Percentiles rank a stretch among this genome's conserved stretches.
Conservation (phyloP, 2,888 invertebrate species). For the Heliconius sara region DNA sequence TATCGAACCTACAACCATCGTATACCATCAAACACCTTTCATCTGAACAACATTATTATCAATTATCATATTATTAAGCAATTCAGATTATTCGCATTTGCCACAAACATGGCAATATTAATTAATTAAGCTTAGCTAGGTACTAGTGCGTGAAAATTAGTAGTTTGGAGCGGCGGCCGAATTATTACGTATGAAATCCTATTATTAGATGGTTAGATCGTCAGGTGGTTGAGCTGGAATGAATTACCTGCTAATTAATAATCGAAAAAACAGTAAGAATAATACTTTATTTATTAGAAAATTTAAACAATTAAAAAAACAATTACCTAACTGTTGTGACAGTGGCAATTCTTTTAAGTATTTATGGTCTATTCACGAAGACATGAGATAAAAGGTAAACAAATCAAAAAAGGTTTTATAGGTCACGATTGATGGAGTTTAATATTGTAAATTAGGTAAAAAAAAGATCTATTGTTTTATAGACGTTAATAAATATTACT, state of each 20-base stretch:
- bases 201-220: neutral
- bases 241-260: neutral
- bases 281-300: too few relatives aligned
- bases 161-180: neutral
- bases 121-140: slow-evolving; percentile 19
- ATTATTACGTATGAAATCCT: slow-evolving; percentile 17
- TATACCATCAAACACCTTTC: neutral
- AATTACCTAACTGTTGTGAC: too few relatives aligned
- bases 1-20: neutral
- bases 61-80: slow-evolving; percentile 2
- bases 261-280: neutral
- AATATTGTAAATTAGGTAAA: too few relatives aligned
- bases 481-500: too few relatives aligned
- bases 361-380: too few relatives aligned
- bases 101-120: slow-evolving; percentile 19
- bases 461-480: too few relatives aligned
- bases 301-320: too few relatives aligned
- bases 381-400: too few relatives aligned
- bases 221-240: slow-evolving; percentile 2
- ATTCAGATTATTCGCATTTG: slow-evolving; percentile 11
- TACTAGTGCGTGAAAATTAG: slow-evolving; percentile 19
- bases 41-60: neutral
- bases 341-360: too few relatives aligned
- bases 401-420: too few relatives aligned
- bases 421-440: too few relatives aligned